Conservation (phyloP, 2,797 vertebrate genomes). For the Lagocephalus sceleratus region DNA sequence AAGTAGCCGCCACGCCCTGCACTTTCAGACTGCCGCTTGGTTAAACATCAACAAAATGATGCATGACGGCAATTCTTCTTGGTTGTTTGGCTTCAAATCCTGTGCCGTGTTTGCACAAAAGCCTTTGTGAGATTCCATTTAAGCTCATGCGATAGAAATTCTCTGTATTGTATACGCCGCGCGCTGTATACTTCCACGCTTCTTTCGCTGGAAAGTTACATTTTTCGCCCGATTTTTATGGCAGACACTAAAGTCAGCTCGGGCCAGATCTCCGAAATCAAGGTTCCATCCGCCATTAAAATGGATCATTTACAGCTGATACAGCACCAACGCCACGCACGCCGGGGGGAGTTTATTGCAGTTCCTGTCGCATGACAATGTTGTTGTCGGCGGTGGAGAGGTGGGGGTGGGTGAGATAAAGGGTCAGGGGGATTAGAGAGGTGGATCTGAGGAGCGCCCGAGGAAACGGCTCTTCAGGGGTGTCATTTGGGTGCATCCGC, state of each 20-base stretch:
- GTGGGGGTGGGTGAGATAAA: conserved; percentile 32
- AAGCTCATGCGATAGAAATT: neutral
- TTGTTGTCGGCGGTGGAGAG: conserved; percentile 7
- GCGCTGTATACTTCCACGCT: too few relatives aligned
- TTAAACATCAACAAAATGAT: conserved; percentile 54
- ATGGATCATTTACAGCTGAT: conserved; percentile 15
- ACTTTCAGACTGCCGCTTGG: conserved; percentile 15
- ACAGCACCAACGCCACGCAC: conserved; percentile 1
- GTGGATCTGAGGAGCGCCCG: conserved; percentile 51
- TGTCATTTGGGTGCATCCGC: conserved; percentile 61
- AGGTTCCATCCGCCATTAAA: conserved; percentile 12
- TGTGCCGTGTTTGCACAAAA: conserved; percentile 33
- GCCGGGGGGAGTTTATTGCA: conserved; percentile 21
- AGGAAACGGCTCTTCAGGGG: conserved; percentile 36
- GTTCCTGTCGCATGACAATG: conserved; percentile 26
- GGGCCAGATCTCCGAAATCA: neutral
- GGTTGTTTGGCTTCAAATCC: neutral
- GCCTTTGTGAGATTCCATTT: neutral
- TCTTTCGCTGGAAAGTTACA: too few relatives aligned
- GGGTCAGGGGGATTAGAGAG: conserved; percentile 42
- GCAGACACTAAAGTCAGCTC: conserved; percentile 12
- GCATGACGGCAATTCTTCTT: conserved; percentile 18
- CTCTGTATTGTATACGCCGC: too few relatives aligned
- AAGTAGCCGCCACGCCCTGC: too few relatives aligned
- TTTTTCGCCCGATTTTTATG: too few relatives aligned